A percentile compares a stretch with the other conserved stretches of the same genome.
phyloP scores from a whole-genome alignment of 2,113 vertebrate species.

The Aix galericulata region DNA sequence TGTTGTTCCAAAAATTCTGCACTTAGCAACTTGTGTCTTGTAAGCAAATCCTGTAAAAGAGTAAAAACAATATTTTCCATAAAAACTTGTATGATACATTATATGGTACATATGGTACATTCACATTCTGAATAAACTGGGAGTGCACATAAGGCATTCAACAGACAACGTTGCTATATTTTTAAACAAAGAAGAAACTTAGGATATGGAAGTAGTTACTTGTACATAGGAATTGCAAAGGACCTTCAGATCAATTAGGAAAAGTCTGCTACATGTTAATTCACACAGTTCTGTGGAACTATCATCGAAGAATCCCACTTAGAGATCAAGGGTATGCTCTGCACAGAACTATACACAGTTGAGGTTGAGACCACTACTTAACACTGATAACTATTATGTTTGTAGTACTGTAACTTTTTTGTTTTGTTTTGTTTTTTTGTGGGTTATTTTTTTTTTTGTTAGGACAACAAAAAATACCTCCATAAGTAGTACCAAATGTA shows the following conservation, averaged over 20 bases:
- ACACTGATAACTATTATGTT: background rate
- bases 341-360: background rate
- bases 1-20: slow-evolving; percentile 89
- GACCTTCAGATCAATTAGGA: background rate
- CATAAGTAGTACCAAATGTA: background rate
- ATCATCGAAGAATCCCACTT: background rate
- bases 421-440: background rate
- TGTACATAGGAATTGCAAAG: background rate
- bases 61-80: background rate
- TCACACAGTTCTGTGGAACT: background rate
- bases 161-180: background rate
- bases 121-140: background rate
- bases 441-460: background rate
- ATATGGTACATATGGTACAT: background rate
- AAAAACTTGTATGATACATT: background rate
- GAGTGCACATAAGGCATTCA: background rate
- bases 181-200: background rate
- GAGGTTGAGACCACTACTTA: background rate
- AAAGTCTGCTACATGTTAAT: background rate
- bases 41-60: slow-evolving; percentile 84
- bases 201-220: background rate
- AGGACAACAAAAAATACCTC: background rate
- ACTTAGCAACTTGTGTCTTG: slow-evolving; percentile 87
- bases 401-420: background rate
- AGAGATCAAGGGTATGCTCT: background rate